Evolutionary conservation across 2,797 vertebrate species (phyloP).

Genomic region (Lepidocolaptes lacrymiger): DNA sequence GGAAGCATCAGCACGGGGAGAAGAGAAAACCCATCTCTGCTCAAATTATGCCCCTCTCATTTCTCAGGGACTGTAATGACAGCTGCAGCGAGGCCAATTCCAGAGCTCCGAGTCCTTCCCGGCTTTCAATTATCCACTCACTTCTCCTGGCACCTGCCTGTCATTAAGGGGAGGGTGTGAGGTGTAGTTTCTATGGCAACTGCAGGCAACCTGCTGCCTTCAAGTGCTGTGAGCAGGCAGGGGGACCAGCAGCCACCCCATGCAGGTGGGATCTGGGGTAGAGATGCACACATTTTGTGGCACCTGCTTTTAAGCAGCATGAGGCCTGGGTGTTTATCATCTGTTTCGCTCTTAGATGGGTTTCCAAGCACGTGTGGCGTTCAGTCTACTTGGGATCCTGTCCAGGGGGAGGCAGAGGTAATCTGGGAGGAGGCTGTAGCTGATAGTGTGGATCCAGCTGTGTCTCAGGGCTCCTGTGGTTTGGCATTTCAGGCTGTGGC

Average conservation of each 20-base stretch:
- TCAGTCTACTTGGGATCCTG: not conserved
- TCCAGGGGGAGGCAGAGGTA: not conserved
- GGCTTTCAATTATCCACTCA: not conserved
- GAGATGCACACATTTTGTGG: fast-evolving
- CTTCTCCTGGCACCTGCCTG: conserved; percentile 59
- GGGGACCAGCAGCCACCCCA: not conserved
- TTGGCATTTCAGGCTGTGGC: not conserved
- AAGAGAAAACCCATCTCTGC: not conserved
- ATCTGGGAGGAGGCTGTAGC: not conserved
- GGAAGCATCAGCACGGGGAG: not conserved
- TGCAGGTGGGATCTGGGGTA: not conserved
- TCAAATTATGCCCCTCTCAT: not conserved
- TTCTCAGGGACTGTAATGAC: not conserved
- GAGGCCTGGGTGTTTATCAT: not conserved
- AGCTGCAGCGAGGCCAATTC: not conserved
- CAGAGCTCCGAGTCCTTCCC: not conserved
- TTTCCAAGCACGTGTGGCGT: not conserved
- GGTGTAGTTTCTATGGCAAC: conserved; percentile 63
- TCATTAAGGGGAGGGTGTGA: conserved; percentile 36
- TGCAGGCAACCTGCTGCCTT: conserved; percentile 38
- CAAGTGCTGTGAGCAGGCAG: not conserved
- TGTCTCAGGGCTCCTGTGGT: not conserved
- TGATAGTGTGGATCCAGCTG: not conserved
- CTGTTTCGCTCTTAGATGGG: not conserved
- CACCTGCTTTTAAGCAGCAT: not conserved